phyloP scores from a whole-genome alignment of 1,140 invertebrate genomes.

The Macrobrachium rosenbergii region DNA sequence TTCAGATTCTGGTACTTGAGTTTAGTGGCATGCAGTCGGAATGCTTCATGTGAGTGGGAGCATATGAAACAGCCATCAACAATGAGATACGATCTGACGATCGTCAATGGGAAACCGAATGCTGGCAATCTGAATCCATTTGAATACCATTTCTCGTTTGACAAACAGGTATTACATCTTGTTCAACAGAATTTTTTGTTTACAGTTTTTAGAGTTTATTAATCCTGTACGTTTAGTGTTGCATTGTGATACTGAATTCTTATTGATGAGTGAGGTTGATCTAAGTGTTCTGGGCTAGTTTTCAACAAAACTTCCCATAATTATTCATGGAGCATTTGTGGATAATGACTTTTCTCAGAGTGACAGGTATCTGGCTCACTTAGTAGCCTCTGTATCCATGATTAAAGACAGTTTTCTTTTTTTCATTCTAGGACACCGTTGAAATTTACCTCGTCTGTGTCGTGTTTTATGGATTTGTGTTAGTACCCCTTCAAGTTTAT shows the following conservation, averaged over 20 bases:
- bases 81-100: slow-evolving; percentile 87
- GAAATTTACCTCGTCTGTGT: slow-evolving; percentile 93
- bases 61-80: slow-evolving; percentile 67
- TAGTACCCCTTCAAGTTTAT: slow-evolving; percentile 91
- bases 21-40: slow-evolving; percentile 90
- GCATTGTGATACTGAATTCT: background rate
- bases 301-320: no score
- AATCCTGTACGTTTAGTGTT: background rate
- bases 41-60: slow-evolving; percentile 86
- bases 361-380: no score
- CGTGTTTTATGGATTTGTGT: slow-evolving; percentile 83
- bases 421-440: slow-evolving; percentile 81
- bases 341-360: no score
- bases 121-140: slow-evolving; percentile 83
- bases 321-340: no score
- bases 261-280: background rate
- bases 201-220: background rate
- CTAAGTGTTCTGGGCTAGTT: no score
- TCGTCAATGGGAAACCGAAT: slow-evolving; percentile 96
- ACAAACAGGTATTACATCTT: slow-evolving; percentile 78
- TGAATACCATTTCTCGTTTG: slow-evolving; percentile 96
- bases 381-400: background rate
- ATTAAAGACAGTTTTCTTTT: slow-evolving; percentile 27
- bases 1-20: slow-evolving; percentile 95
- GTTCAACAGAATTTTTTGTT: background rate